Evolutionary conservation across 2,888 invertebrate species (phyloP), one percentile per base, ranked within the genome.

Genomic region (Salticus scenicus): DNA sequence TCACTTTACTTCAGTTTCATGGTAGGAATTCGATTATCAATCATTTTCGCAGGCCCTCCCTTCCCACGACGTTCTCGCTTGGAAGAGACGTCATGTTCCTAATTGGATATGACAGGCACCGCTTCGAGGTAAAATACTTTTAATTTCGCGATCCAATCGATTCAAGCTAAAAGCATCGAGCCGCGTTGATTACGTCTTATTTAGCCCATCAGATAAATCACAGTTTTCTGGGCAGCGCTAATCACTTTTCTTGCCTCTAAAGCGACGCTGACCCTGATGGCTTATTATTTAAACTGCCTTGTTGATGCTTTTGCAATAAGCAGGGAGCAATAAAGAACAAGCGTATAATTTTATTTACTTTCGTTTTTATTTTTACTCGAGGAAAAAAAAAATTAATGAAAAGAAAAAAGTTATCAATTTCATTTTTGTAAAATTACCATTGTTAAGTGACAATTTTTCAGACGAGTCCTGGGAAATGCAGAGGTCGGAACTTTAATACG

Each of bases 11-110:
- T 73, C 77, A 69, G 77, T 51, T 41, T 69, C 27, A 27, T 51
- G 71, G 74, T 30, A 63, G 69, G 51, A 74, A 84, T 84, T 84
- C 83, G 83, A 84, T 84, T 84, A 84, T 84, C 83, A 77, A 84
- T 84, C 83, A 84, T 77, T 28, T 28, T 20, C 63, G 41, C 47
- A 20, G 31, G 14, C 20, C 24, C 41, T n/a, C 7, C 17, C 69
- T 10, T 33, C 69, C 37, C 37, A 14, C 33, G 20, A 7, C 28
- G 1, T n/a, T 47, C 14, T 33, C n/a, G 17, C 27, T n/a, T 14
- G 20, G 78, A 78, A 70, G 70, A 78, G 57, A n/a, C 69, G 78
- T 78, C 78, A 66, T 30, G 41, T 14, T 27, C 77, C 73, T 84
- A 84, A 84, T 84, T 84, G 83, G 73, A 77, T 84, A 77, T 84